Percentiles rank a stretch among this genome's conserved stretches.
Evolutionary conservation across 2,797 vertebrate species (phyloP).

Genomic region (Lagodon rhomboides): DNA sequence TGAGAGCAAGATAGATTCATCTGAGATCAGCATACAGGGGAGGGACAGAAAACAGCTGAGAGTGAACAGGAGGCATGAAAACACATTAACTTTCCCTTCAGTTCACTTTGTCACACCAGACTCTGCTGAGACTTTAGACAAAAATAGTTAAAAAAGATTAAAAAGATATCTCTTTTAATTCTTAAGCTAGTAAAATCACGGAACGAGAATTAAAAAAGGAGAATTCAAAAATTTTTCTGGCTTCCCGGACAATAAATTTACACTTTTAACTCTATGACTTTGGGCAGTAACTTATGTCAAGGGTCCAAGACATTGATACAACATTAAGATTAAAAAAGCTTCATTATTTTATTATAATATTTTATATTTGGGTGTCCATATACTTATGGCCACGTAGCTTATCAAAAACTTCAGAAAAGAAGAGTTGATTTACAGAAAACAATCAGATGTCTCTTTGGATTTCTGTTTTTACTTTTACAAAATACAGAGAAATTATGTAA

Average conservation of each 20-base stretch:
- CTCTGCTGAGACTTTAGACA: background rate
- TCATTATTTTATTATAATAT: background rate
- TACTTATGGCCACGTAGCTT: background rate
- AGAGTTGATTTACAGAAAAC: background rate
- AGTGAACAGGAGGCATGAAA: background rate
- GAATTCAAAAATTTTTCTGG: background rate
- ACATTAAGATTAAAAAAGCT: background rate
- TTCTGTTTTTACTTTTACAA: background rate
- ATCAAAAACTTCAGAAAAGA: background rate
- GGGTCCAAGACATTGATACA: background rate
- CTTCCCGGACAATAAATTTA: background rate
- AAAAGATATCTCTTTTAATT: background rate
- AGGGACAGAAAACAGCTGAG: slow-evolving; percentile 19
- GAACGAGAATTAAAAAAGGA: background rate
- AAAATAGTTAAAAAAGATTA: background rate
- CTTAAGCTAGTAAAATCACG: background rate
- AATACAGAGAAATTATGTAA: background rate
- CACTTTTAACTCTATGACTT: background rate
- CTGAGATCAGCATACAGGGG: background rate
- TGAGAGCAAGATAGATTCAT: background rate
- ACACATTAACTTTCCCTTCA: slow-evolving; percentile 9
- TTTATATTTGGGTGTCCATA: background rate
- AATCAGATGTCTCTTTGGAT: background rate
- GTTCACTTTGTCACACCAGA: background rate
- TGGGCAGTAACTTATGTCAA: background rate